These are phyloP conservation scores for Brachionus rotundiformis DNA, from an alignment of 1,140 invertebrate genomes.

Conservation along the genomic window DNA sequence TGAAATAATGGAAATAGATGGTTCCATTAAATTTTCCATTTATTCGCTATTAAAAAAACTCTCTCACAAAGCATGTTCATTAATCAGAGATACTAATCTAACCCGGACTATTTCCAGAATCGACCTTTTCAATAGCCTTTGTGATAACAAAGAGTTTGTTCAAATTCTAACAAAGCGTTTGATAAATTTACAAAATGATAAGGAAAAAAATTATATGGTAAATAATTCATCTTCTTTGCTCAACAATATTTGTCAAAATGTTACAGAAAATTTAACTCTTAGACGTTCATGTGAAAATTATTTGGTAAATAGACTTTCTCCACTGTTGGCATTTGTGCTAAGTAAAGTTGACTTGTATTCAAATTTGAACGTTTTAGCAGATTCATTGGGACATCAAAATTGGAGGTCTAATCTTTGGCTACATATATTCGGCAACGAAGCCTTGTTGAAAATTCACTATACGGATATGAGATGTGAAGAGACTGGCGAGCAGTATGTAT, in stretches of 20 bases:
- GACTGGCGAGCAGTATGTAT: neutral
- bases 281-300: constrained; percentile 19
- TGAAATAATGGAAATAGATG: neutral
- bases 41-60: constrained; percentile 3
- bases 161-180: neutral
- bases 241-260: neutral
- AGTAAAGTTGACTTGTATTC: constrained; percentile 18
- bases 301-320: neutral
- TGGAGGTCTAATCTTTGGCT: constrained; percentile 19
- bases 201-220: neutral
- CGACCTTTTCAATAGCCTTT: neutral
- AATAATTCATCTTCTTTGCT: neutral
- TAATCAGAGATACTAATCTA: constrained; percentile 41
- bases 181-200: constrained; percentile 3
- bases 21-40: neutral
- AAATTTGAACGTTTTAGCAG: neutral
- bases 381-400: neutral
- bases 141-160: constrained; percentile 17
- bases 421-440: constrained; percentile 3
- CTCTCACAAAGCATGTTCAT: neutral
- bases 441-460: constrained; percentile 9
- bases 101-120: constrained; percentile 20
- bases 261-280: neutral
- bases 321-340: constrained; percentile 30
- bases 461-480: constrained; percentile 21